Conservation (phyloP, 1,140 invertebrate species). For the Drosophila sturtevanti region DNA sequence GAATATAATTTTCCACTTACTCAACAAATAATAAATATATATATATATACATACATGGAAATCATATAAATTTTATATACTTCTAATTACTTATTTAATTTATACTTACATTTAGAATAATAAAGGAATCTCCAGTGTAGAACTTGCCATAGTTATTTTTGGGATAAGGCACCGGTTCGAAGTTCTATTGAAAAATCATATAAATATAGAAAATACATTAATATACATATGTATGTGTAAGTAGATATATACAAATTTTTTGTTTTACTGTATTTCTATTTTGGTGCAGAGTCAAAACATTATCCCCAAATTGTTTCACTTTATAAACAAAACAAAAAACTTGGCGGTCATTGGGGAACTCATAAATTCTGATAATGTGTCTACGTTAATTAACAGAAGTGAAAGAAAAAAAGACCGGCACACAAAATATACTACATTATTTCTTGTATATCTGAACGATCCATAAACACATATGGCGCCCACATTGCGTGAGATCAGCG, state of each 20-base stretch:
- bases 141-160: slow-evolving; percentile 93
- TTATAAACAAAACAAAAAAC: slow-evolving; percentile 33
- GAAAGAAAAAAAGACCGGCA: not conserved
- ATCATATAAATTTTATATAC: too few species aligned
- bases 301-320: not conserved
- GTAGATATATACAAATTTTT: slow-evolving; percentile 14
- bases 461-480: slow-evolving; percentile 39
- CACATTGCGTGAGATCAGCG: slow-evolving; percentile 51
- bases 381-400: slow-evolving; percentile 54
- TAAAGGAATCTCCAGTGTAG: slow-evolving; percentile 94
- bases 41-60: too few species aligned
- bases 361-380: slow-evolving; percentile 60
- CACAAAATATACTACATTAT: slow-evolving; percentile 12
- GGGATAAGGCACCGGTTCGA: slow-evolving; percentile 90
- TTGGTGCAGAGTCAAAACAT: slow-evolving; percentile 31
- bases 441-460: slow-evolving; percentile 3
- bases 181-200: slow-evolving; percentile 86
- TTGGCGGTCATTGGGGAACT: slow-evolving; percentile 21
- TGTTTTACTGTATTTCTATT: slow-evolving; percentile 18
- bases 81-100: not conserved
- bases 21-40: not conserved
- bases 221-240: slow-evolving; percentile 21
- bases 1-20: not conserved
- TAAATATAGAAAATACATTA: slow-evolving; percentile 39
- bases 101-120: slow-evolving; percentile 91